These are phyloP conservation scores for Scrobipalpa costella DNA, from an alignment of 2,888 invertebrate genomes.

Conservation along the genomic window DNA sequence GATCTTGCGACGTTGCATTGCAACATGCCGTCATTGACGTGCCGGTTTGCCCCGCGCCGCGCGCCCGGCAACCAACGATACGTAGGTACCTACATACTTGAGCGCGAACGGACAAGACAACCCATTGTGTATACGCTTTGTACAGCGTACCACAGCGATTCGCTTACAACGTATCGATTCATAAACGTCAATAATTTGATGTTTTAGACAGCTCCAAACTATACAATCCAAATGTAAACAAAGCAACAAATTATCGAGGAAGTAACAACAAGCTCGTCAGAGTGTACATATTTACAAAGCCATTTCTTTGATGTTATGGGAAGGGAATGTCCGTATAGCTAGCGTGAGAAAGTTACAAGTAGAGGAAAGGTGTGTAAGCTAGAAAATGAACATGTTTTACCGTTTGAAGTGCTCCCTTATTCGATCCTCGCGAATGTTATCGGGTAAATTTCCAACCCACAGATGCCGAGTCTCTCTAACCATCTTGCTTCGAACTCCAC, in stretches of 20 bases:
- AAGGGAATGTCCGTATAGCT: not conserved
- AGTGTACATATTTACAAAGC: conserved; percentile 10
- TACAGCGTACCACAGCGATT: conserved; percentile 10
- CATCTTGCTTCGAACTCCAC: conserved; percentile 98
- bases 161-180: not conserved
- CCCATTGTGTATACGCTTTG: conserved; percentile 11
- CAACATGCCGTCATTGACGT: conserved; percentile 33
- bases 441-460: conserved; percentile 99
- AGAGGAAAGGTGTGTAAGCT: conserved; percentile 8
- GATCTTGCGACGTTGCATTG: conserved; percentile 36
- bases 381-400: conserved; percentile 77
- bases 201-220: conserved; percentile 11
- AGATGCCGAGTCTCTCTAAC: conserved; percentile 99
- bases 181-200: not conserved
- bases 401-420: conserved; percentile 99
- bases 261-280: conserved; percentile 12
- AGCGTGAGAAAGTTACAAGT: conserved; percentile 9
- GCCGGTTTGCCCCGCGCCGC: conserved; percentile 35
- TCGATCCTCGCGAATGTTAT: conserved; percentile 98
- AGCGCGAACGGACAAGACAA: conserved; percentile 13
- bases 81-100: conserved; percentile 21
- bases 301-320: conserved; percentile 11
- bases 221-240: conserved; percentile 17
- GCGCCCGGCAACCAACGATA: conserved; percentile 32
- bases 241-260: conserved; percentile 10